Base-by-base conservation (phyloP, 1,140 invertebrate species). In the Patella vulgata region DNA sequence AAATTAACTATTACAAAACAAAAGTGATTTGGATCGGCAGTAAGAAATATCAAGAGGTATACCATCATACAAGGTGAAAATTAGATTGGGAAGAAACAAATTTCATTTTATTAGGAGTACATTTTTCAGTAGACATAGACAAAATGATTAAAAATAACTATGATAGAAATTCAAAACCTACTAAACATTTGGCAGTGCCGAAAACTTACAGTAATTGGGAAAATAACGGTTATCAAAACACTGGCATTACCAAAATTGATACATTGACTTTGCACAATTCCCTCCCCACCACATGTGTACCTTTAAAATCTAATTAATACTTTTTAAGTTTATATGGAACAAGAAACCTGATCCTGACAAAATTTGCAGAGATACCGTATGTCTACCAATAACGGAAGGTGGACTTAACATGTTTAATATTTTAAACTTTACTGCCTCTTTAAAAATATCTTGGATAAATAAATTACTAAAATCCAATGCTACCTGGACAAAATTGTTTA, bases 401-500 rank as follows among this genome's bases (percentile, higher is more conserved):
- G n/a, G n/a, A n/a, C n/a, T n/a, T n/a, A n/a, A n/a, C n/a, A n/a
- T n/a, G n/a, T n/a, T n/a, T n/a, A n/a, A n/a, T n/a, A n/a, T n/a
- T n/a, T n/a, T n/a, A n/a, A n/a, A n/a, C n/a, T n/a, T n/a, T n/a
- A n/a, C n/a, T n/a, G n/a, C n/a, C n/a, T 14, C 50, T 51, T 51
- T 57, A n/a, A 30, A 48, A 46, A n/a, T 63, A 54, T 53, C 56
- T n/a, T n/a, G n/a, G n/a, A n/a, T 63, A 44, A 56, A 28, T 42
- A 55, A 33, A 30, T 31, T 63, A 33, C 27, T 30, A 31, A 21
- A 40, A 11, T 33, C 25, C 30, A 12, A 31, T 9, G 27, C 36
- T n/a, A 46, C 27, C 33, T 54, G 59, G 51, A 17, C 40, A 36
- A 36, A 46, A 27, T 23, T 62, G 19, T 17, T 62, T 46, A 43